Evolutionary conservation across 2,113 vertebrate genomes (phyloP).

Genomic region (Platichthys flesus): DNA sequence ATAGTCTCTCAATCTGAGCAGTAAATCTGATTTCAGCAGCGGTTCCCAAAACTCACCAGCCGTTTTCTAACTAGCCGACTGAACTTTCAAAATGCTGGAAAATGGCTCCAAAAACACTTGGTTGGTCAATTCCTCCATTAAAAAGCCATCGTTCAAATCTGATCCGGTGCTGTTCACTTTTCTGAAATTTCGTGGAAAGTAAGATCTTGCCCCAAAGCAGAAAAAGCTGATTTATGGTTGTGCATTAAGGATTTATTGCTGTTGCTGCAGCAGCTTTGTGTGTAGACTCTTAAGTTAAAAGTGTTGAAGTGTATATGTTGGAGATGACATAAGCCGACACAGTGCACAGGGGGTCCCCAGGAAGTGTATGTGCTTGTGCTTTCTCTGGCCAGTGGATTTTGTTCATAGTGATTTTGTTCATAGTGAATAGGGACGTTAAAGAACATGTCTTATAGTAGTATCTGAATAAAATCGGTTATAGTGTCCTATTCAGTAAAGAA

Average conservation of each 20-base stretch:
- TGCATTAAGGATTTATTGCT: background rate
- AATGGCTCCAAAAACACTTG: background rate
- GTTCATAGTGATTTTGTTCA: too few relatives aligned
- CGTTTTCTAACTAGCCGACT: background rate
- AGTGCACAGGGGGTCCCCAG: too few relatives aligned
- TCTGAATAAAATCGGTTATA: too few relatives aligned
- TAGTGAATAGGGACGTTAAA: too few relatives aligned
- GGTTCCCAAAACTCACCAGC: conserved; percentile 4
- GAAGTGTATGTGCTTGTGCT: too few relatives aligned
- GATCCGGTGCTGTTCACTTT: background rate
- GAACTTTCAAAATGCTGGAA: background rate
- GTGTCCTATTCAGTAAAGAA: too few relatives aligned
- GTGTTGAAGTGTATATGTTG: background rate
- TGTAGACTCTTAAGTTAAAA: background rate
- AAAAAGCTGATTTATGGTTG: background rate
- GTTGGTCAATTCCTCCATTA: background rate
- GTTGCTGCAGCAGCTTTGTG: background rate
- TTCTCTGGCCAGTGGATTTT: too few relatives aligned
- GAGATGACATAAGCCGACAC: background rate
- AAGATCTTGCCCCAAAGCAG: background rate
- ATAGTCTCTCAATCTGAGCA: conserved; percentile 21
- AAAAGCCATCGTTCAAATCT: background rate
- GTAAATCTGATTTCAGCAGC: conserved; percentile 11
- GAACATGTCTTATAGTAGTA: too few relatives aligned
- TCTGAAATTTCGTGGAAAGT: background rate